Percentiles rank a stretch among this genome's conserved stretches.
These are phyloP conservation scores for Psittacula echo DNA, from an alignment of 2,797 vertebrate genomes.

Conservation along the genomic window DNA sequence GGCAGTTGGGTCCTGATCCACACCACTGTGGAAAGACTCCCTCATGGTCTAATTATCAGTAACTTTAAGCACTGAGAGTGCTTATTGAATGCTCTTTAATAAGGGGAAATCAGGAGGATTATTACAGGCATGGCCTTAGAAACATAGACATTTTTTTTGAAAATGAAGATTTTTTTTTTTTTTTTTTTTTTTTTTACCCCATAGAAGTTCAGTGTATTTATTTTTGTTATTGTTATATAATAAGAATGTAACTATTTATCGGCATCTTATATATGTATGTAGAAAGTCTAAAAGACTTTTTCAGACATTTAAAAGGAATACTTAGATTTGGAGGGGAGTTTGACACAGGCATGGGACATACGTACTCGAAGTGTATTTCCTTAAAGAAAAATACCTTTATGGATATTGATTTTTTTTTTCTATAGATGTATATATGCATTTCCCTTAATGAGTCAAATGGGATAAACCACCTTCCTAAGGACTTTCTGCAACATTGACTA, in stretches of 20 bases:
- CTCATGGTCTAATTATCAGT: constrained; percentile 56
- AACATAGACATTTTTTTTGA: neutral
- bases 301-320: neutral
- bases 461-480: neutral
- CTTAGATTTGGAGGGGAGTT: neutral
- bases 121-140: neutral
- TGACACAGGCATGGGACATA: neutral
- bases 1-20: constrained; percentile 8
- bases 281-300: neutral
- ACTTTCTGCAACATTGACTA: neutral
- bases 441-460: neutral
- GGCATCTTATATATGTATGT: neutral
- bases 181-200: neutral
- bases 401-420: neutral
- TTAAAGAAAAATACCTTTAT: neutral
- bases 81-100: neutral
- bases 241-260: neutral
- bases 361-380: neutral
- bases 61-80: neutral
- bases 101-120: neutral
- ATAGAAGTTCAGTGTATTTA: neutral
- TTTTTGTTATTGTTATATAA: neutral
- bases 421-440: neutral
- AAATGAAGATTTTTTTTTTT: neutral
- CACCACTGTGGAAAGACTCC: neutral